Evolutionary conservation across 2,888 invertebrate genomes (phyloP).

Genomic region (Melipona beecheii): DNA sequence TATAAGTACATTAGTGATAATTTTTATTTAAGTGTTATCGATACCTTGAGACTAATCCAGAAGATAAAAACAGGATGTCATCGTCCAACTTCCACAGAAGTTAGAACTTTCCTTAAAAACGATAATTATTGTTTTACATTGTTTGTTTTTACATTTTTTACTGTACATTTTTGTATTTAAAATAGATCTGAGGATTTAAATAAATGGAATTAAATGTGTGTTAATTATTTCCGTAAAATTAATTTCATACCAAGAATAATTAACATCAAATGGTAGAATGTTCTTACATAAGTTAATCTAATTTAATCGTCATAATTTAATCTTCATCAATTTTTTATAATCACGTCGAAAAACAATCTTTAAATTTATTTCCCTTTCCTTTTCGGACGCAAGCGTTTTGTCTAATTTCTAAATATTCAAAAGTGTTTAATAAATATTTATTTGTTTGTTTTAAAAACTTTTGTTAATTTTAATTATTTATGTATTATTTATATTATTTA

Average conservation of each 20-base stretch:
- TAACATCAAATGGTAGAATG: slow-evolving; percentile 24
- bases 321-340: slow-evolving; percentile 40
- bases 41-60: slow-evolving; percentile 19
- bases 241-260: slow-evolving; percentile 40
- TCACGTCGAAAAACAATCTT: background rate
- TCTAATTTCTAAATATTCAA: background rate
- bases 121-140: slow-evolving; percentile 31
- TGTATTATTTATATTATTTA: background rate
- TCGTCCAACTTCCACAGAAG: slow-evolving; percentile 4
- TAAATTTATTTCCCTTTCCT: background rate
- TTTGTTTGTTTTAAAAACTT: background rate
- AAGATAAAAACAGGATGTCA: slow-evolving; percentile 30
- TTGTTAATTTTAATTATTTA: background rate
- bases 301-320: slow-evolving; percentile 35
- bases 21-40: slow-evolving; percentile 8
- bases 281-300: slow-evolving; percentile 53
- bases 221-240: slow-evolving; percentile 17
- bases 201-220: background rate
- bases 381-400: background rate
- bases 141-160: slow-evolving; percentile 5
- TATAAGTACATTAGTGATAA: background rate
- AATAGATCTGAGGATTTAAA: background rate
- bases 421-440: background rate
- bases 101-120: slow-evolving; percentile 13
- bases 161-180: slow-evolving; percentile 14